Conservation (phyloP, 2,797 vertebrate species). For the Lutjanus campechanus region DNA sequence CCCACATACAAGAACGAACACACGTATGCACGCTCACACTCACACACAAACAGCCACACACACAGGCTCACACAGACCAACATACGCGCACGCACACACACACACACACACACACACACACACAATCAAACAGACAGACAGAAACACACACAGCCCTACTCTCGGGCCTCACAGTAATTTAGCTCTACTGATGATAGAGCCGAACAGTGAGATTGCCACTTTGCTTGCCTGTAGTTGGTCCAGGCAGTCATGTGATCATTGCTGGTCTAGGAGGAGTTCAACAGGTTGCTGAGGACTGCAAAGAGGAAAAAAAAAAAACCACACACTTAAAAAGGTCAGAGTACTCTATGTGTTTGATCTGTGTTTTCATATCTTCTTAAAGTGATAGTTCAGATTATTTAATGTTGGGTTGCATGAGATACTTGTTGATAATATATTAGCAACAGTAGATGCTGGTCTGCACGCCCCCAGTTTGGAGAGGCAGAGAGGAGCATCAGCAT, state of each 20-base stretch:
- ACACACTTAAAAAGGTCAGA: conserved; percentile 18
- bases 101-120: conserved; percentile 30
- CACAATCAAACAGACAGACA: conserved; percentile 42
- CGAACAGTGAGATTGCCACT: conserved; percentile 77
- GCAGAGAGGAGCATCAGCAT: too few relatives aligned
- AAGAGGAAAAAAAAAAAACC: conserved; percentile 21
- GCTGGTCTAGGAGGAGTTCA: conserved; percentile 75
- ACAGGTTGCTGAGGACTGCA: conserved; percentile 81
- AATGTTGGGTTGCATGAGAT: too few relatives aligned
- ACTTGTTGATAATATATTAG: too few relatives aligned
- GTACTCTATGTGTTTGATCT: not conserved
- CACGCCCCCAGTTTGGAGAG: too few relatives aligned
- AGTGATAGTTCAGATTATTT: too few relatives aligned
- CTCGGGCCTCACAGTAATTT: conserved; percentile 78
- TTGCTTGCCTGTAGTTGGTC: conserved; percentile 71
- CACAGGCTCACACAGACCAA: conserved; percentile 5
- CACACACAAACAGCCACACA: not conserved
- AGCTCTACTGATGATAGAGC: conserved; percentile 65
- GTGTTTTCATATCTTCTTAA: conserved; percentile 3
- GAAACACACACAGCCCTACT: conserved; percentile 62
- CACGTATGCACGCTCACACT: not conserved
- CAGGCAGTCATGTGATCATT: conserved; percentile 60
- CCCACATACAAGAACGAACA: not conserved
- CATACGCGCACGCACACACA: conserved; percentile 22
- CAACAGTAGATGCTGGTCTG: too few relatives aligned